Base-by-base conservation (phyloP, 2,888 invertebrate genomes). In the Torymus auratus region DNA sequence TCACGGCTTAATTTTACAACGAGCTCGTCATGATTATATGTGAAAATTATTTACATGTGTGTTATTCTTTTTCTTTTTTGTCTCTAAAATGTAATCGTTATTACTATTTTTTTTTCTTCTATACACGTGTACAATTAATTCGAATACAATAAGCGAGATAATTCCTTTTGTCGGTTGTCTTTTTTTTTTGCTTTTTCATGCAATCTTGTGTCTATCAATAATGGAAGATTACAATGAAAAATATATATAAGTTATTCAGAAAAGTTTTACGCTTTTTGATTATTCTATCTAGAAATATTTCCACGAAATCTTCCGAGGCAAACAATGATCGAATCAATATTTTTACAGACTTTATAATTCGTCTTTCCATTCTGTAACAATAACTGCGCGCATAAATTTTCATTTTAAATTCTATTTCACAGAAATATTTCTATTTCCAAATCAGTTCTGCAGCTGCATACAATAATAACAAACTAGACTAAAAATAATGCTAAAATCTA, bases 11-110 rank as follows among this genome's bases (percentile, higher is more conserved):
- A 81, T 78, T 78, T 78, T 78, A 82, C 74, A 82, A 81, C 65
- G 78, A 81, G 71, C 75, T 71, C 74, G 81, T 75, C 75, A 75
- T 74, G 78, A 82, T 28, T 28, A 78, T 68, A 61, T 65, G 67
- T 75, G 71, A 75, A 78, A 68, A 75, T 78, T 82, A 82, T 82
- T 78, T 82, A 82, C 81, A 82, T 71, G 67, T 56, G 75, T 71
- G n/a, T 53, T 67, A 17, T 60, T 61, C 61, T 78, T 77, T 53
- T 80, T 67, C 62, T 56, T 17, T 52, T 68, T 15, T 56, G 60
- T 67, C 64, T 72, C 55, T 68, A 71, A 81, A 69, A 73, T 76
- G 73, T 72, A 65, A 60, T 72, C 67, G 62, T 60, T 58, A 78
- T 67, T 80, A 23, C 74, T 82, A 82, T 13, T 28, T 28, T 28